phyloP scores from a whole-genome alignment of 2,888 invertebrate genomes.

The Drosophila anomelani region DNA sequence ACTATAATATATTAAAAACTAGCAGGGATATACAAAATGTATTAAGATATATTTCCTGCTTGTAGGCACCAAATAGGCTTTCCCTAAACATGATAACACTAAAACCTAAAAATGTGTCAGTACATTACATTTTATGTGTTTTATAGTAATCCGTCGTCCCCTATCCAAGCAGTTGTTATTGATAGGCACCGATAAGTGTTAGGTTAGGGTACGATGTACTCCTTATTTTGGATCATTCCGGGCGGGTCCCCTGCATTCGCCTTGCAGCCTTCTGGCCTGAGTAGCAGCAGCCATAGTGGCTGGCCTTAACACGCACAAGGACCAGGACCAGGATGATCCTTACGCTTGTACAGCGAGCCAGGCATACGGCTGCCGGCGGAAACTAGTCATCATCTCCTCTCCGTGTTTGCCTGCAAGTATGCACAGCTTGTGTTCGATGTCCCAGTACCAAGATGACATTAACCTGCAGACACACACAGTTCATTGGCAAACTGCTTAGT shows the following conservation, averaged over 20 bases:
- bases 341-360: no score
- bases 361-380: no score
- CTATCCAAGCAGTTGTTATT: background rate
- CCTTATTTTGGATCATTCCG: background rate
- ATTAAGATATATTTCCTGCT: no score
- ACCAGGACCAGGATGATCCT: conserved; percentile 37
- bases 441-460: conserved; percentile 58
- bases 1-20: no score
- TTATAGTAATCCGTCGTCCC: background rate
- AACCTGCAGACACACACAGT: conserved; percentile 87
- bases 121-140: background rate
- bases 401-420: conserved; percentile 87
- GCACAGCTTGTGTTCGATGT: conserved; percentile 61
- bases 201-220: no score
- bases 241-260: conserved; percentile 56
- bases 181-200: background rate
- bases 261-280: conserved; percentile 58
- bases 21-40: no score
- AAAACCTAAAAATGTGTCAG: background rate
- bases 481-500: conserved; percentile 85
- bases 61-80: background rate
- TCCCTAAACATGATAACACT: background rate
- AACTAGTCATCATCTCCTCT: conserved; percentile 89
- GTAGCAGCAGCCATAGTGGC: conserved; percentile 47
- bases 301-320: conserved; percentile 35